Evolutionary conservation across 2,797 vertebrate genomes (phyloP).

Genomic region (Pelobates cultripes): DNA sequence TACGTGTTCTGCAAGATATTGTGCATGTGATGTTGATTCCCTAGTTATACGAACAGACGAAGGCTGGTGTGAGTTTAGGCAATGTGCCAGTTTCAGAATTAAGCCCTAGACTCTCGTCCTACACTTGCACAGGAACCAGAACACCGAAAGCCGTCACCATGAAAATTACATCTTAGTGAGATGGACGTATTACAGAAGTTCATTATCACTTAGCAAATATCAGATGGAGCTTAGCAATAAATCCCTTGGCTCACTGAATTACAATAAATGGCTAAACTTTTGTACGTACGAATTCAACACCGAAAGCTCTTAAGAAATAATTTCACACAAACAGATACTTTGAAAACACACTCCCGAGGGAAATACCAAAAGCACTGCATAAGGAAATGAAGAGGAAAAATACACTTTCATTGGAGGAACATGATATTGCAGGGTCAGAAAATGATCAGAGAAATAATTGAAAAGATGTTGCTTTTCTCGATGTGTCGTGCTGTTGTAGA

Average conservation of each 20-base stretch:
- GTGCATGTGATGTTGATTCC: background rate
- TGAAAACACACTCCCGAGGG: slow-evolving; percentile 51
- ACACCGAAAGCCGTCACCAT: background rate
- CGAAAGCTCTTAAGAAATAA: slow-evolving; percentile 10
- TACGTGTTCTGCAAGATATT: background rate
- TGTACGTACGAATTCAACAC: background rate
- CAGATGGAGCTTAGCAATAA: background rate
- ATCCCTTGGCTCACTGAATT: slow-evolving; percentile 5
- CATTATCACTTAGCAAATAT: slow-evolving; percentile 7
- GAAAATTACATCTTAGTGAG: background rate
- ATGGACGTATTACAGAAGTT: background rate
- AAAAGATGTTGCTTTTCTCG: background rate
- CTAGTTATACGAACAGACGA: background rate
- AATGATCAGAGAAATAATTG: slow-evolving; percentile 22
- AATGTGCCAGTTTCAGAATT: background rate
- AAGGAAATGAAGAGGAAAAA: slow-evolving; percentile 9
- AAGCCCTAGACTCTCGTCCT: background rate
- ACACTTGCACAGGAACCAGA: background rate
- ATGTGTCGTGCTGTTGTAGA: background rate
- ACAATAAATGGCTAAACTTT: background rate
- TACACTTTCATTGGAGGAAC: slow-evolving; percentile 15
- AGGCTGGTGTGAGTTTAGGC: background rate
- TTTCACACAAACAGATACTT: slow-evolving; percentile 27
- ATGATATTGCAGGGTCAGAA: slow-evolving; percentile 20
- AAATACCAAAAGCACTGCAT: slow-evolving; percentile 11